Percentiles rank a stretch among this genome's conserved stretches.
Evolutionary conservation across 2,113 vertebrate species (phyloP).

Genomic region (Pelecanoides urinatrix): DNA sequence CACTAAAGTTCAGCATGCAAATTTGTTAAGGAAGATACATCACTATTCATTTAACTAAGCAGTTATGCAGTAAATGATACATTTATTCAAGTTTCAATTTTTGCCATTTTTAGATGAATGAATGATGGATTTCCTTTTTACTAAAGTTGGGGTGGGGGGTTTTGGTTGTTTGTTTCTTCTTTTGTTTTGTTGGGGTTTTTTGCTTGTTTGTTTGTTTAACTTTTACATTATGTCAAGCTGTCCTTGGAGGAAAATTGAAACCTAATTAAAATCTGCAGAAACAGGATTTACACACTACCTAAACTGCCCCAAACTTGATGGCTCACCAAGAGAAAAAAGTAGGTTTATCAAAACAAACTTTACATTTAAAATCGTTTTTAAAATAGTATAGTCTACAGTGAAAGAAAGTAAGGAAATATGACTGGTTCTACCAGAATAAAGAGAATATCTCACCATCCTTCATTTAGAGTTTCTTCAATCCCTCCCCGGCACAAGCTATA

Average conservation of each 20-base stretch:
- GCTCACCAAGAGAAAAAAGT: background rate
- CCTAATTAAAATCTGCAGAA: background rate
- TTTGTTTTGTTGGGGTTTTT: background rate
- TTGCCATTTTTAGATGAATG: background rate
- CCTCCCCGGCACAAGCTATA: background rate
- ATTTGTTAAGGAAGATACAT: background rate
- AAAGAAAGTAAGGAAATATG: background rate
- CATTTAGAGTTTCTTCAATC: background rate
- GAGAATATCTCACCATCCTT: background rate
- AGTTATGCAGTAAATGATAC: background rate
- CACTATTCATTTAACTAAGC: background rate
- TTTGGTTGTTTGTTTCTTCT: background rate
- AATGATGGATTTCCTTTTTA: background rate
- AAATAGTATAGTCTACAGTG: background rate
- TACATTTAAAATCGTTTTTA: background rate
- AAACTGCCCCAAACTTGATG: background rate
- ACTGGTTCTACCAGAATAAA: background rate
- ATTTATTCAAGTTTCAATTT: background rate
- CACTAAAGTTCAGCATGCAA: background rate
- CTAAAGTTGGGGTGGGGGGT: accelerated
- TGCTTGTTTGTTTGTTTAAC: background rate
- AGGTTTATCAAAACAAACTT: background rate
- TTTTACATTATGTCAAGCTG: background rate
- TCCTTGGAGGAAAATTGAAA: background rate
- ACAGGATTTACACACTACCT: background rate